A percentile compares a stretch with the other conserved stretches of the same genome.
Evolutionary conservation across 2,113 vertebrate genomes (phyloP).

Genomic region (Octodon degus): DNA sequence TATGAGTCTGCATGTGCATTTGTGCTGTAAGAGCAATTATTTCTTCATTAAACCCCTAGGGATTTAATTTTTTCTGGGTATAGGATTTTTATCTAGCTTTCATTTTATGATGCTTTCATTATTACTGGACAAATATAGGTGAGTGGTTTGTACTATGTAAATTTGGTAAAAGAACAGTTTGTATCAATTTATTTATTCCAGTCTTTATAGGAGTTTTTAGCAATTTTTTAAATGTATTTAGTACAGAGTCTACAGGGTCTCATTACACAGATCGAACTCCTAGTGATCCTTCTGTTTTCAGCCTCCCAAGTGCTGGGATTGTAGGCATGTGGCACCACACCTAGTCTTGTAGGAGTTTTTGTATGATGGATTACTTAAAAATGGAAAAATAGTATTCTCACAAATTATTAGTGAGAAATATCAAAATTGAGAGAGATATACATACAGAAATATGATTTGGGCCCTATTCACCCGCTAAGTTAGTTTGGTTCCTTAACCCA

Average conservation of each 20-base stretch:
- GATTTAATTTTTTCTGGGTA: conserved; percentile 32
- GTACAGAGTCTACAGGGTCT: too few species aligned
- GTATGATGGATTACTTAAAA: conserved; percentile 1
- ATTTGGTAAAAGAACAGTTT: conserved; percentile 47
- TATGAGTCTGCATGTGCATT: conserved; percentile 57
- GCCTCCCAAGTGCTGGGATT: too few species aligned
- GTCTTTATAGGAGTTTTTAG: background rate
- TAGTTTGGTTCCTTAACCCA: background rate
- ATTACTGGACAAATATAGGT: conserved; percentile 35
- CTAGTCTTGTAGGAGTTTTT: background rate
- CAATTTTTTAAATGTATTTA: too few species aligned
- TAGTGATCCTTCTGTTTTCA: too few species aligned
- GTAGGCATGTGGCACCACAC: too few species aligned
- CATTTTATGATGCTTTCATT: conserved; percentile 59
- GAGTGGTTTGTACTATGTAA: conserved; percentile 33
- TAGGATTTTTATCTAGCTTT: conserved; percentile 47
- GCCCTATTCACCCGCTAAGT: background rate
- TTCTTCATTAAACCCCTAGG: conserved; percentile 56
- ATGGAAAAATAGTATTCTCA: background rate
- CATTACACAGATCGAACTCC: too few species aligned
- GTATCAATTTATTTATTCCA: conserved; percentile 33
- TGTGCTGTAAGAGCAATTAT: conserved; percentile 59
- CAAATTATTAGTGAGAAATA: conserved; percentile 30
- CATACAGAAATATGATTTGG: background rate
- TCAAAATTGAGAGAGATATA: background rate